Evolutionary conservation across 2,888 invertebrate species (phyloP).

Genomic region (Ormyrus pomaceus): DNA sequence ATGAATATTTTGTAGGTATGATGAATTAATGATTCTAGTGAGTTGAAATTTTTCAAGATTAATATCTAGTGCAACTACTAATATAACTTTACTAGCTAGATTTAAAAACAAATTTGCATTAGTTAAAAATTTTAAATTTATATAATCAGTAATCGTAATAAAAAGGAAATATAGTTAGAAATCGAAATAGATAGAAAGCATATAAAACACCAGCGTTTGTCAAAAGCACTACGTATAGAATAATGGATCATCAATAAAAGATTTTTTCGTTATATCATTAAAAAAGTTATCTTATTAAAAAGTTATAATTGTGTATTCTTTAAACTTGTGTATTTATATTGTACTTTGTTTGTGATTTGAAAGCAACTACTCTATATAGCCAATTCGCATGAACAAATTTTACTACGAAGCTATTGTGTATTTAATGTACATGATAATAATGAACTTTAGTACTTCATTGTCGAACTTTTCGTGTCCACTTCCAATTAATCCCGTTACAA

Average conservation of each 20-base stretch:
- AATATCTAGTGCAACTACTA: constrained; percentile 21
- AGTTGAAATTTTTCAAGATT: neutral
- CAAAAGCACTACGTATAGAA: constrained; percentile 23
- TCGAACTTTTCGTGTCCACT: neutral
- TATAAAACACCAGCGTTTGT: constrained; percentile 14
- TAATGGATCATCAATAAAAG: constrained; percentile 52
- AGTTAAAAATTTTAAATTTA: constrained; percentile 1
- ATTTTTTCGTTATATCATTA: constrained; percentile 21
- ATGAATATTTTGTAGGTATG: no score
- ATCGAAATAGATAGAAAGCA: constrained; percentile 17
- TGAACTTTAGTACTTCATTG: neutral
- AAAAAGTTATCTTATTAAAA: neutral
- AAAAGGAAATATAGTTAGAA: constrained; percentile 5
- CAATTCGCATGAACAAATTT: constrained; percentile 34
- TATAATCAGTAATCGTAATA: neutral
- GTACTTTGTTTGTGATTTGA: constrained; percentile 30
- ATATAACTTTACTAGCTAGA: constrained; percentile 12
- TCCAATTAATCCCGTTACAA: neutral
- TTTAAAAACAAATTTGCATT: neutral
- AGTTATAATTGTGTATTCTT: constrained; percentile 6
- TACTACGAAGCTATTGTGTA: constrained; percentile 49
- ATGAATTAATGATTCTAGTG: neutral
- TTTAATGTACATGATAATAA: constrained; percentile 25
- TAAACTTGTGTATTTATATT: constrained; percentile 39
- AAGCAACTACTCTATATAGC: constrained; percentile 47